Evolutionary conservation across 2,113 vertebrate species (phyloP), one percentile per base, ranked within the genome.

Genomic region (Osmerus eperlanus): DNA sequence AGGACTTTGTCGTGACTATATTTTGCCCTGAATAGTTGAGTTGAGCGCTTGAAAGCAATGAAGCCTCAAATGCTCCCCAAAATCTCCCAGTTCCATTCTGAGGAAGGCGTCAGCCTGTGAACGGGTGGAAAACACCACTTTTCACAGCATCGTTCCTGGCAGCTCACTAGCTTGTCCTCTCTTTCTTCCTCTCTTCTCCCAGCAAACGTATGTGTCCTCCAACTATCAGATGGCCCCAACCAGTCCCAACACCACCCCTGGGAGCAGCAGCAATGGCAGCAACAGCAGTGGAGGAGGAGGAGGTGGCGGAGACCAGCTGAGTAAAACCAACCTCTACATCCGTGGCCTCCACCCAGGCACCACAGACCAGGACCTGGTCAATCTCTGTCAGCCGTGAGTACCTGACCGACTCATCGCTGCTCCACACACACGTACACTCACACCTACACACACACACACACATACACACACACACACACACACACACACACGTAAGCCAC

Each of bases 271-370:
- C 81, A 91, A 80, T 76, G 89, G 85, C 73, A 88, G 91, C 81
- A 87, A 88, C 71, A 91, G 88, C 6, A 91, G 84, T 7, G 88
- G 84, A 5, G 41, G 41, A 47, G 41, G 41, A 8, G 41, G 41
- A 36, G 32, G 32, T 36, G 32, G 32, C 6, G 96, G 32, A 47
- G 96, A 96, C 79, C 95, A 95, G 84, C 91, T 97, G 84, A 97
- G 96, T 89, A 97, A 96, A 88, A 97, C 96, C 81, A 97, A 96
- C 88, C 90, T 97, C 60, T 97, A 96, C 83, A 97, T 97, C 84
- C 93, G 96, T 47, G 96, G 96, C 75, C 86, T 97, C 79, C 96
- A 94, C 67, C 95, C 96, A 1, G 93, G 93, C 82, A 97, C 96
- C 76, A 96, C 95, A 29, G 96, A 97, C 92, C 95, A 97, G 85